phyloP scores from a whole-genome alignment of 2,113 vertebrate species.

The Trematomus loennbergii region DNA sequence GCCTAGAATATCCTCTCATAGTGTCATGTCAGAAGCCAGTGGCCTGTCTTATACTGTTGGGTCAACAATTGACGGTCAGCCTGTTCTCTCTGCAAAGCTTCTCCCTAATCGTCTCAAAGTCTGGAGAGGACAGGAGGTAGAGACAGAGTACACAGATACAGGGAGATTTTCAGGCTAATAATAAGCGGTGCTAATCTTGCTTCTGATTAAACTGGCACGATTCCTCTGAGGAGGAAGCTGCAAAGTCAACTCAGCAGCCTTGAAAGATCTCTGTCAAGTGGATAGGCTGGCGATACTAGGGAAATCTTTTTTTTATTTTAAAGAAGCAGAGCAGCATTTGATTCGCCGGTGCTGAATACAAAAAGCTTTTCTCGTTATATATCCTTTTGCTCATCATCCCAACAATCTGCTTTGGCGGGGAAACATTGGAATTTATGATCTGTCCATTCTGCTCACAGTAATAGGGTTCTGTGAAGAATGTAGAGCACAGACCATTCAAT shows the following conservation, averaged over 20 bases:
- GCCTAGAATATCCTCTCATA: constrained; percentile 37
- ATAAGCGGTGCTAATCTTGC: constrained; percentile 45
- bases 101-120: constrained; percentile 10
- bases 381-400: background rate
- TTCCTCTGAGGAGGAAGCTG: constrained; percentile 15
- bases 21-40: constrained; percentile 13
- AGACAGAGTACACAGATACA: constrained; percentile 10
- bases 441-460: background rate
- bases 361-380: no score
- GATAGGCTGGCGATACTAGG: background rate
- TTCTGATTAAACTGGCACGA: constrained; percentile 51
- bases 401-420: background rate
- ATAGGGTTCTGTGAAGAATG: background rate
- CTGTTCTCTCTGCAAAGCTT: background rate
- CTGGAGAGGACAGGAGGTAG: constrained; percentile 29
- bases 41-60: constrained; percentile 16
- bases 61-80: constrained; percentile 1
- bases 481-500: background rate
- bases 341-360: background rate
- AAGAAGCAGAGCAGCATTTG: constrained; percentile 2
- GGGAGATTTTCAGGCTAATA: constrained; percentile 40
- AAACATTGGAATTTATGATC: background rate
- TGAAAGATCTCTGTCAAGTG: constrained; percentile 17
- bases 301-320: constrained; percentile 19
- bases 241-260: constrained; percentile 50